Evolutionary conservation across 2,113 vertebrate genomes (phyloP).

Genomic region (Erinaceus europaeus): DNA sequence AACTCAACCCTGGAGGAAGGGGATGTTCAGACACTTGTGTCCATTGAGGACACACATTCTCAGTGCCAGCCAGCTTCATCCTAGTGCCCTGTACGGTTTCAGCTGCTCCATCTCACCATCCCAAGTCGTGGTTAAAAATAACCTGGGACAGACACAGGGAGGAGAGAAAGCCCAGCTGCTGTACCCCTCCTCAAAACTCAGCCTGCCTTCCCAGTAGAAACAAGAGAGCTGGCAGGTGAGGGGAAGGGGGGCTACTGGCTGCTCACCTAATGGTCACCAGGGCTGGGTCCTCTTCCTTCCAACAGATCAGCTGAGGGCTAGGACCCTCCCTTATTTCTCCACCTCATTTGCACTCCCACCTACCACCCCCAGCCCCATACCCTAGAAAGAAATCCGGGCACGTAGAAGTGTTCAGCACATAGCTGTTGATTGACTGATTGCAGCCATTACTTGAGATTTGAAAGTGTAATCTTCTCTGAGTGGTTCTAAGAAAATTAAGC

Average conservation of each 20-base stretch:
- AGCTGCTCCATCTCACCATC: conserved; percentile 41
- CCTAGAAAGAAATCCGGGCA: conserved; percentile 32
- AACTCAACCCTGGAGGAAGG: conserved; percentile 1
- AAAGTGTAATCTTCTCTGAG: conserved; percentile 42
- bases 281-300: neutral
- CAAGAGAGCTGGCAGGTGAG: no score
- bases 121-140: conserved; percentile 42
- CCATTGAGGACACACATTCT: conserved; percentile 18
- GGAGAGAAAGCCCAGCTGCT: conserved; percentile 1
- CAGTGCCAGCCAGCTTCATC: neutral
- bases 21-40: conserved; percentile 12
- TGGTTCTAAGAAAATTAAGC: conserved; percentile 48
- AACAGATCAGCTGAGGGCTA: neutral
- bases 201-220: conserved; percentile 19
- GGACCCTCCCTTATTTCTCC: neutral
- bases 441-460: conserved; percentile 31
- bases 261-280: neutral
- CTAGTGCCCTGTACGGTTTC: neutral
- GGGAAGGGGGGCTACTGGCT: neutral
- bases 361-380: neutral
- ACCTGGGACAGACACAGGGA: neutral
- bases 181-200: conserved; percentile 47
- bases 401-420: neutral
- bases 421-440: conserved; percentile 39
- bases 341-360: neutral